A percentile compares a stretch with the other conserved stretches of the same genome.
phyloP scores from a whole-genome alignment of 2,113 vertebrate genomes.

The Nanorana parkeri region DNA sequence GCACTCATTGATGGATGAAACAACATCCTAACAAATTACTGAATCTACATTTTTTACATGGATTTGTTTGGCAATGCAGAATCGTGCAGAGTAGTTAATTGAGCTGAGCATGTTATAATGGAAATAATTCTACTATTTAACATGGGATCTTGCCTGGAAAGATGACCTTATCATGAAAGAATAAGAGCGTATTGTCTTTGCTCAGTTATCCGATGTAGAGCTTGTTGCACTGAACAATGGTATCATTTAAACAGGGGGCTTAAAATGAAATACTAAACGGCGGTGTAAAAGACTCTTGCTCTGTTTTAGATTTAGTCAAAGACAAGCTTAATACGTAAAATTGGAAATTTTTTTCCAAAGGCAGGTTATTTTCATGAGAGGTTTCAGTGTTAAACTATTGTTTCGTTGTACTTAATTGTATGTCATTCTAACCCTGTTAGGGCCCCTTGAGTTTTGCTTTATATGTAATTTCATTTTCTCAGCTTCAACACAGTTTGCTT shows the following conservation, averaged over 20 bases:
- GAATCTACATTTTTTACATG: not conserved
- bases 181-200: slow-evolving; percentile 23
- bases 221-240: slow-evolving; percentile 1
- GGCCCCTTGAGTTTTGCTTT: too few relatives aligned
- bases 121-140: slow-evolving; percentile 20
- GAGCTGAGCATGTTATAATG: slow-evolving; percentile 8
- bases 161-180: slow-evolving; percentile 14
- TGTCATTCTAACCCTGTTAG: too few relatives aligned
- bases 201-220: slow-evolving; percentile 15
- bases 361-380: too few relatives aligned
- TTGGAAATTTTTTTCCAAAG: too few relatives aligned
- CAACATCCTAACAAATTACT: not conserved
- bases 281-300: not conserved
- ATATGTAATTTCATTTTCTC: too few relatives aligned
- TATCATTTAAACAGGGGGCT: slow-evolving; percentile 6
- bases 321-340: not conserved
- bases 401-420: too few relatives aligned
- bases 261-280: slow-evolving; percentile 23
- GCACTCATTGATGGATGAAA: not conserved
- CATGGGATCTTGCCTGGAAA: slow-evolving; percentile 14
- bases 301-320: not conserved
- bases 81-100: not conserved
- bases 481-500: too few relatives aligned
- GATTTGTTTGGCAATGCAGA: too few relatives aligned
- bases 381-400: too few relatives aligned